Evolutionary conservation across 1,140 invertebrate genomes (phyloP), one percentile per base, ranked within the genome.

Genomic region (Zelostemma sp.): DNA sequence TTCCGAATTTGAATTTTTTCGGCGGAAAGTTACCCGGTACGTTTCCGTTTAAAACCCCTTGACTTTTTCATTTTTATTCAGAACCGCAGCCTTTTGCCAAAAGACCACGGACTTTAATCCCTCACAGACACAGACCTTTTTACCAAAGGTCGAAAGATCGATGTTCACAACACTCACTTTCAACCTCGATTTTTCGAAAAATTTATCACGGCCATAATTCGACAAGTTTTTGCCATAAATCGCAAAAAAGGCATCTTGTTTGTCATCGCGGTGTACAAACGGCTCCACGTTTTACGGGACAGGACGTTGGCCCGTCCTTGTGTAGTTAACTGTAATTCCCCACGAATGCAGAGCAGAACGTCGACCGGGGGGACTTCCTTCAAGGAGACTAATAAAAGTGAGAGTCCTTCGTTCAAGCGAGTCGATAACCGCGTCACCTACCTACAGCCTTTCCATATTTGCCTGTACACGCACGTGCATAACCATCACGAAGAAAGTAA

Each of bases 361-460:
- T 75, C 68, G 69, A 75, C 76, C 79, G 75, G 69, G 65, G n/a
- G 71, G 73, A 81, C 73, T 80, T 80, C 77, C 76, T 81, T 80
- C 76, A 80, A 80, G 78, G 78, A 80, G 75, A 77, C 73, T 73
- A 72, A 80, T 78, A 79, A 82, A 82, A 82, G 80, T 80, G 79
- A 82, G 76, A 80, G 80, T 81, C 75, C 76, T 81, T 82, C 76
- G 74, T 57, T 65, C 63, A 64, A 68, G 65, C 55, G 67, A 68
- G 73, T 73, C 73, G 67, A 75, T 72, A 75, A 75, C 70, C 70
- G 64, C 67, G 53, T 69, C 71, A 66, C 48, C 66, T 68, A 73
- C 51, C 66, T 51, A 53, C 67, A 43, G 67, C 25, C 55, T 63
- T 62, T 59, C 68, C 56, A 68, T 67, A 72, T 72, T 67, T 68